Evolutionary conservation across 2,888 invertebrate species (phyloP).

Genomic region (Sphaerophoria rueppellii): DNA sequence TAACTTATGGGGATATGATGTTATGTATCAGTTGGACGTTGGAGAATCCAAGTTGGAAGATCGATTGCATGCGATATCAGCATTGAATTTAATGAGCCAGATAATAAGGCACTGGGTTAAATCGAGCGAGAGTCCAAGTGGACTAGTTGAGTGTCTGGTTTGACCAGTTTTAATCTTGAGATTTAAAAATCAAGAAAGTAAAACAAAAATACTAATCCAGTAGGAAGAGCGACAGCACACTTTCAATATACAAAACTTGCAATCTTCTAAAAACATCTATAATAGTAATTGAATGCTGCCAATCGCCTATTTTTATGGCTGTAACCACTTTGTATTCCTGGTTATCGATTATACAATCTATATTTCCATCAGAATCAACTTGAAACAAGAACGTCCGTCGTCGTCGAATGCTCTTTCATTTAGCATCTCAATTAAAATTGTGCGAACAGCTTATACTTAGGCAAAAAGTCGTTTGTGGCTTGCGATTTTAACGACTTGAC

Average conservation of each 20-base stretch:
- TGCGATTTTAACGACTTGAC: conserved; percentile 15
- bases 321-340: neutral
- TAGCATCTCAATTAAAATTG: conserved; percentile 70
- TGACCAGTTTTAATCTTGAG: conserved; percentile 43
- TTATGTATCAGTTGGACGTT: neutral
- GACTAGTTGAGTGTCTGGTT: conserved; percentile 41
- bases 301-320: neutral
- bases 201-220: neutral
- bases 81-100: conserved; percentile 70
- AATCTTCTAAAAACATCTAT: too few relatives aligned
- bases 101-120: conserved; percentile 73
- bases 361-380: neutral
- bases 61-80: conserved; percentile 65
- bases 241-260: too few relatives aligned
- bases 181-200: neutral
- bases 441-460: conserved; percentile 53
- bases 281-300: neutral
- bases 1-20: neutral
- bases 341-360: conserved; percentile 1
- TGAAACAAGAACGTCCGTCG: conserved; percentile 8
- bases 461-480: conserved; percentile 4
- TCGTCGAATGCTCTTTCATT: conserved; percentile 49
- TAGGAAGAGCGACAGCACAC: too few relatives aligned
- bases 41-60: conserved; percentile 19
- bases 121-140: neutral